Base-by-base conservation (phyloP, 1,140 invertebrate species). In the Trichonephila clavipes region DNA sequence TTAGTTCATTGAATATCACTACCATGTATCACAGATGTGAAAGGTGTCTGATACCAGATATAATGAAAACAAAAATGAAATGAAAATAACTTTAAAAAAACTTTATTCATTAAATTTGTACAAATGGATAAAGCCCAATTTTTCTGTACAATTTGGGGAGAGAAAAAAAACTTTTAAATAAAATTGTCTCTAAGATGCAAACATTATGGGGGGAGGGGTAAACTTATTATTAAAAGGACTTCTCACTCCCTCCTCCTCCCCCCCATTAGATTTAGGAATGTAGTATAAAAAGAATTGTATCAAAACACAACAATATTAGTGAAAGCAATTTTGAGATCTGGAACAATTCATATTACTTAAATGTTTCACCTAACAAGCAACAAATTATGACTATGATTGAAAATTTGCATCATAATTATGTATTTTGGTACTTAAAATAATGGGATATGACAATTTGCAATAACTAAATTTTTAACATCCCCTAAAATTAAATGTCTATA, bases 121-220 rank as follows among this genome's bases (percentile, higher is more conserved):
- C 66, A 69, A 69, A 69, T 69, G 66, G n/a, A 69, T n/a, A 69
- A n/a, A 69, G 66, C n/a, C 66, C 12, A 24, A 69, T 24, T 69
- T 69, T 69, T 69, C 24, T 69, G 12, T 28, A 28, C 21, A 69
- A 24, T 24, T 69, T 69, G 51, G 51, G 51, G 51, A 12, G 51
- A 12, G 8, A 69, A 24, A 24, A 4, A 24, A n/a, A 24, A 0
- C 12, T 69, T 69, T 14, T n/a, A 69, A 69, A 69, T 8, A 69
- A 69, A 69, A 69, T n/a, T 7, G 24, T 51, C 51, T 51, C 51
- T 51, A 51, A 51, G 7, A 51, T 51, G 51, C 51, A 51, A 7
- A 51, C 51, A 51, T 51, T 8, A 51, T 10, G 51, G 51, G 51
- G 51, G 10, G 1, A 51, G 5, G 6, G 0, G 0, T 1, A 51